phyloP scores from a whole-genome alignment of 2,797 vertebrate genomes.

The Anguilla marmorata region DNA sequence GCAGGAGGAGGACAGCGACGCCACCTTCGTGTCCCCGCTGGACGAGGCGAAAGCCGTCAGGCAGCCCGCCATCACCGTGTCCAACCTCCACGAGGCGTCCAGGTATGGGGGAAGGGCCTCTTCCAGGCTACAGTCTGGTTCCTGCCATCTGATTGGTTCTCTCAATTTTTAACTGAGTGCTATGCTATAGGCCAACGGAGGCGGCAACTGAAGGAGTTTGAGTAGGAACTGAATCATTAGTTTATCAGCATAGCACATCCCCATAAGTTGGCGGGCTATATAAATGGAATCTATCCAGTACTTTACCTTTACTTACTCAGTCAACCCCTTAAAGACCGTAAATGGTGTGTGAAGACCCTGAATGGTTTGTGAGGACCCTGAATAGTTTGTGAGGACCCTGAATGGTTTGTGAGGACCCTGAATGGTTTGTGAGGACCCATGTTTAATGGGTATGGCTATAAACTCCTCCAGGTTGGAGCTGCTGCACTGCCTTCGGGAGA shows the following conservation, averaged over 20 bases:
- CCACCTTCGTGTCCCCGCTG: conserved; percentile 73
- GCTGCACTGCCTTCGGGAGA: conserved; percentile 82
- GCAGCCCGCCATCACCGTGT: conserved; percentile 78
- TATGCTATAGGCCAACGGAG: neutral
- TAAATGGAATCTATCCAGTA: too few species aligned
- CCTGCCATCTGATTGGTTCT: neutral
- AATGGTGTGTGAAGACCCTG: too few species aligned
- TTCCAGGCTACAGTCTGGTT: too few species aligned
- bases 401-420: too few species aligned
- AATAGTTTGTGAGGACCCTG: too few species aligned
- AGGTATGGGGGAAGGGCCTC: conserved; percentile 68
- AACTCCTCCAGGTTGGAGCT: conserved; percentile 75
- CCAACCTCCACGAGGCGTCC: conserved; percentile 88
- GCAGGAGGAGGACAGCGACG: conserved; percentile 67
- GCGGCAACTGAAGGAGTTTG: too few species aligned
- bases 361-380: neutral
- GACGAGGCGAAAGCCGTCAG: conserved; percentile 78
- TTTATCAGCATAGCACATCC: too few species aligned
- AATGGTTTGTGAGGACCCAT: neutral
- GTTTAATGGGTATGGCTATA: neutral
- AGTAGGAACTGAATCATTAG: too few species aligned
- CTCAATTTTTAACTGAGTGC: neutral
- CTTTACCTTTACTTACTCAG: too few species aligned
- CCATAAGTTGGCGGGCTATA: too few species aligned
- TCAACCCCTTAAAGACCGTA: too few species aligned